Percentiles rank a stretch among this genome's conserved stretches.
phyloP scores from a whole-genome alignment of 2,888 invertebrate species.

The Lamellibrachia satsuma region DNA sequence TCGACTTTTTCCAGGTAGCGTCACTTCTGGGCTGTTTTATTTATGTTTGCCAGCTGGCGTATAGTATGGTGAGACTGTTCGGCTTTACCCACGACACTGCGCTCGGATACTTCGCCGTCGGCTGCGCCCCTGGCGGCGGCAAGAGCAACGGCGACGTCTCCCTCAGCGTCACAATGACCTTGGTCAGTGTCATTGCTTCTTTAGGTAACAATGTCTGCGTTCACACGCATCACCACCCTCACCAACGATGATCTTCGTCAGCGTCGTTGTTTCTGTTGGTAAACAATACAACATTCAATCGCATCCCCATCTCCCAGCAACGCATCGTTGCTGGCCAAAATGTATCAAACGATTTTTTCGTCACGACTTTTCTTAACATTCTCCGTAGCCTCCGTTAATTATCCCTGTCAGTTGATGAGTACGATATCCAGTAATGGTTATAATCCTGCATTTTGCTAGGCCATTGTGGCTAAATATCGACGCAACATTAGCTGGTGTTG shows the following conservation, averaged over 20 bases:
- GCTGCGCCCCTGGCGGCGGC: conserved; percentile 74
- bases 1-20: background rate
- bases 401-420: no score
- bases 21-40: background rate
- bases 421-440: no score
- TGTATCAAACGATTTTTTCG: no score
- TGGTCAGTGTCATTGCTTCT: conserved; percentile 85
- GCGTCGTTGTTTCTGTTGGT: background rate
- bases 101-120: conserved; percentile 67
- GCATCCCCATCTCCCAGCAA: no score
- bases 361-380: no score
- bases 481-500: no score
- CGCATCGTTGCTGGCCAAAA: no score
- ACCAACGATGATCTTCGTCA: background rate
- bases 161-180: conserved; percentile 94
- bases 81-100: conserved; percentile 52
- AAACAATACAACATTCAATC: no score
- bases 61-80: conserved; percentile 49
- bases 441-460: no score
- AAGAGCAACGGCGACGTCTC: conserved; percentile 95
- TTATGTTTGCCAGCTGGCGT: conserved; percentile 51
- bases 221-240: background rate
- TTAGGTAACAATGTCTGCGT: conserved; percentile 72
- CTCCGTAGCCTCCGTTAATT: no score
- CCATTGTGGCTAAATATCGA: no score